Evolutionary conservation across 2,113 vertebrate species (phyloP).

Genomic region (Mormoops blainvillei): DNA sequence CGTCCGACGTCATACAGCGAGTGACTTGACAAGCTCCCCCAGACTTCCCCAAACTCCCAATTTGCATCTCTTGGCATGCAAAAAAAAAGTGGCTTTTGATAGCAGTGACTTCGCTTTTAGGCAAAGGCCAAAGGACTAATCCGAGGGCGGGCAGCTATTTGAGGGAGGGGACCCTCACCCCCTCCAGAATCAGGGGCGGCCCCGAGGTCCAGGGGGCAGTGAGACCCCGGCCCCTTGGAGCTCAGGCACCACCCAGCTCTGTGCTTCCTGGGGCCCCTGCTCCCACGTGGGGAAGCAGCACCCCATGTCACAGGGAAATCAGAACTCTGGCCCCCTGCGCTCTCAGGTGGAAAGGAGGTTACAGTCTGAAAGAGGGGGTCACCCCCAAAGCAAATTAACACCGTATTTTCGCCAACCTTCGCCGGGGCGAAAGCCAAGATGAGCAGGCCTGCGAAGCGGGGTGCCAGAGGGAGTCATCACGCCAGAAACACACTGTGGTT

Average conservation of each 20-base stretch:
- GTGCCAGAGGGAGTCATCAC: not conserved
- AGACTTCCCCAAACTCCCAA: not conserved
- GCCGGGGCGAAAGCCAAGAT: not conserved
- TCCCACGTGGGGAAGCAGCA: not conserved
- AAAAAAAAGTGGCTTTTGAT: not conserved
- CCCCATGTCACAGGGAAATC: not conserved
- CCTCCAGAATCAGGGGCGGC: not conserved
- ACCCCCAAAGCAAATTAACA: not conserved
- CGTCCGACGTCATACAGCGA: not conserved
- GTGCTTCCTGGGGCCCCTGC: too few relatives aligned
- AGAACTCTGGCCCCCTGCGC: fast-evolving
- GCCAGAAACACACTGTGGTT: not conserved
- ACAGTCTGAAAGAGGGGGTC: not conserved
- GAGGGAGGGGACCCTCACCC: not conserved
- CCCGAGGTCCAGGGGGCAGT: too few relatives aligned
- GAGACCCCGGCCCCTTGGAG: fast-evolving
- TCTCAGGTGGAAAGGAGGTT: not conserved
- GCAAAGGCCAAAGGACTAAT: not conserved
- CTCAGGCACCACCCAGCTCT: fast-evolving
- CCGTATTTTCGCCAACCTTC: not conserved
- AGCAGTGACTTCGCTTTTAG: not conserved
- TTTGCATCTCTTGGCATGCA: not conserved
- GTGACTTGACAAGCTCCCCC: not conserved
- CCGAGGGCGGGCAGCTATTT: not conserved
- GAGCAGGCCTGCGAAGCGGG: not conserved